phyloP scores from a whole-genome alignment of 2,113 vertebrate species.

The Peucedramus taeniatus region DNA sequence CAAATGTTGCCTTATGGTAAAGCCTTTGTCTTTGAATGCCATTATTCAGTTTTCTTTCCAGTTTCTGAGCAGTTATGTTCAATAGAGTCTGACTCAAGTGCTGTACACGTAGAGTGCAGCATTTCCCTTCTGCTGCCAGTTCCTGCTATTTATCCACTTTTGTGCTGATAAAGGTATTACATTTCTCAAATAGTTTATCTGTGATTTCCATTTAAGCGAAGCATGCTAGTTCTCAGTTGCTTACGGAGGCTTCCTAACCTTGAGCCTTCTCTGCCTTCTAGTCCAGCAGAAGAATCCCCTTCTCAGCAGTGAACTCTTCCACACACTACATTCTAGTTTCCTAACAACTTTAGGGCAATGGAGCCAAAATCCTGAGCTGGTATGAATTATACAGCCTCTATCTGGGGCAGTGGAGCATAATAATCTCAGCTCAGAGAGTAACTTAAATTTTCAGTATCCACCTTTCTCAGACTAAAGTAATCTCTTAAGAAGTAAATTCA shows the following conservation, averaged over 20 bases:
- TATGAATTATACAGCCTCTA: neutral
- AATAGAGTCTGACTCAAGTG: neutral
- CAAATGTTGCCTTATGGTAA: neutral
- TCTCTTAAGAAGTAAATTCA: neutral
- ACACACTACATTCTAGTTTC: neutral
- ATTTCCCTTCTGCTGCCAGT: neutral
- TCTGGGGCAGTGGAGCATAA: neutral
- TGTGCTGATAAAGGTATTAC: neutral
- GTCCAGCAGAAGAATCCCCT: neutral
- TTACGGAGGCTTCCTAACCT: neutral
- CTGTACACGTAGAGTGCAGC: neutral
- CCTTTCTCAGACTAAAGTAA: neutral
- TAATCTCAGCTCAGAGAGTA: neutral
- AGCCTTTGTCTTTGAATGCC: neutral
- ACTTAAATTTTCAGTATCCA: neutral
- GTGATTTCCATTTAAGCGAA: neutral
- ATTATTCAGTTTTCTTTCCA: neutral
- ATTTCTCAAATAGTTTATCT: neutral
- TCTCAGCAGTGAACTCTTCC: neutral
- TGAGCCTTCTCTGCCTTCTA: neutral
- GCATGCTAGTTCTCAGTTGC: neutral
- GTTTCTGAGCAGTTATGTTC: neutral
- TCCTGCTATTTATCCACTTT: neutral
- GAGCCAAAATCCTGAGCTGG: neutral
- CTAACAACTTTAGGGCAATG: neutral